Evolutionary conservation across 2,113 vertebrate species (phyloP), one percentile per base, ranked within the genome.

Genomic region (Urocolius indicus): DNA sequence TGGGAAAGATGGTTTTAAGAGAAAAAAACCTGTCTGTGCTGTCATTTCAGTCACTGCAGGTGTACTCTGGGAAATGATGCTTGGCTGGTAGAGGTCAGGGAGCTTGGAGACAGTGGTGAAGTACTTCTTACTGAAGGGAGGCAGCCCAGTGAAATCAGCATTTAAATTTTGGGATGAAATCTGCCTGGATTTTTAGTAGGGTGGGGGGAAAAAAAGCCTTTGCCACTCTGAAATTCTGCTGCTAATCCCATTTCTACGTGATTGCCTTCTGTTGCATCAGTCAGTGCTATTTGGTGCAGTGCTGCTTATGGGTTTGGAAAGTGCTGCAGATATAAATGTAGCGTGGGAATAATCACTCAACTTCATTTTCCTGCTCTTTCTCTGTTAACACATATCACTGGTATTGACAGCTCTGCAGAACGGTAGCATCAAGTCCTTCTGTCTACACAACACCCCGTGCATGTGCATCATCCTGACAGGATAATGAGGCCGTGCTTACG

Each of bases 261-360:
- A 11, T 51, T 71, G 61, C 89, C 66, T 91, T 81, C 48, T 22
- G 0, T 90, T 88, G 92, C 95, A 92, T 71, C 90, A 77, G 54
- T n/a, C 88, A 21, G 90, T 1, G 6, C 92, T 46, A 13, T 61
- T 93, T 94, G 96, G 22, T 86, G 95, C 96, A 94, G 95, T 18
- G 95, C 85, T 62, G 92, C 73, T 71, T 21, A 17, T 7, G 68
- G 77, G 41, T 18, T 88, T 68, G 11, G 65, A 2, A 52, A 55
- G 91, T 1, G 81, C 96, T 45, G 90, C 20, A 19, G 95, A 73
- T 66, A 13, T 66, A 13, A 94, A 46, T 13, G 34, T 18, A 74
- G 96, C 86, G 96, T 96, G 96, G 96, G 95, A 96, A 93, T 86
- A 27, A 93, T 90, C 79, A 6, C 96, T 88, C 79, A 4, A 3